Conservation (phyloP, 2,888 invertebrate species). For the Stenichneumon culpator region DNA sequence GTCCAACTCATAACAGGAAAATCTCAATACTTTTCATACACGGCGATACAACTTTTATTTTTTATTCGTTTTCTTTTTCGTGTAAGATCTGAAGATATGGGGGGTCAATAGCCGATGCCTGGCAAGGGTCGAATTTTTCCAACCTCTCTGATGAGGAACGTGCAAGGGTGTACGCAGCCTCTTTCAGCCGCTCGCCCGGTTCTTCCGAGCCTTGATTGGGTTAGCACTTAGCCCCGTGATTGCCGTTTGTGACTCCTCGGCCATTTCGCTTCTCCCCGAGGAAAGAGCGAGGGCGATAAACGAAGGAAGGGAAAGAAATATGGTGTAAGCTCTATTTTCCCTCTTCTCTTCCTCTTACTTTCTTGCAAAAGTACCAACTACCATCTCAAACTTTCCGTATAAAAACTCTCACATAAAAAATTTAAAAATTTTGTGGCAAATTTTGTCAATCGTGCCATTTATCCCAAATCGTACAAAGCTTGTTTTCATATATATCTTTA, state of each 20-base stretch:
- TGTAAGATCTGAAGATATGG: not conserved
- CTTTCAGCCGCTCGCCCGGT: slow-evolving; percentile 50
- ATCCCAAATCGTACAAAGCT: not conserved
- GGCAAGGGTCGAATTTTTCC: slow-evolving; percentile 41
- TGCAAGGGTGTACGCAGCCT: slow-evolving; percentile 28
- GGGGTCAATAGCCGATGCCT: not conserved
- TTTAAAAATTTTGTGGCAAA: not conserved
- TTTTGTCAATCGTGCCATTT: not conserved
- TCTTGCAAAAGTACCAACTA: not conserved
- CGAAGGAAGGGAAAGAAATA: slow-evolving; percentile 12
- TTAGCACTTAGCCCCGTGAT: slow-evolving; percentile 81
- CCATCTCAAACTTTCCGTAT: not conserved
- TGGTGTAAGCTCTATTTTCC: not conserved
- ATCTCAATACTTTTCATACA: not conserved
- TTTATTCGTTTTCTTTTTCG: not conserved
- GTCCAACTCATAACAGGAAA: not conserved
- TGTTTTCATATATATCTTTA: not conserved
- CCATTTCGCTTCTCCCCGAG: slow-evolving; percentile 72
- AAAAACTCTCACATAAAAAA: not conserved
- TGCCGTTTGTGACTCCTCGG: slow-evolving; percentile 81
- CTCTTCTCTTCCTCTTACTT: slow-evolving; percentile 4
- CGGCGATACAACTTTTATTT: not conserved
- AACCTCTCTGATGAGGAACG: slow-evolving; percentile 32
- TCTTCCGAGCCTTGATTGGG: slow-evolving; percentile 76
- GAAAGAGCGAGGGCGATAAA: slow-evolving; percentile 28